Evolutionary conservation across 2,888 invertebrate species (phyloP).

Genomic region (Pheosia gnoma): DNA sequence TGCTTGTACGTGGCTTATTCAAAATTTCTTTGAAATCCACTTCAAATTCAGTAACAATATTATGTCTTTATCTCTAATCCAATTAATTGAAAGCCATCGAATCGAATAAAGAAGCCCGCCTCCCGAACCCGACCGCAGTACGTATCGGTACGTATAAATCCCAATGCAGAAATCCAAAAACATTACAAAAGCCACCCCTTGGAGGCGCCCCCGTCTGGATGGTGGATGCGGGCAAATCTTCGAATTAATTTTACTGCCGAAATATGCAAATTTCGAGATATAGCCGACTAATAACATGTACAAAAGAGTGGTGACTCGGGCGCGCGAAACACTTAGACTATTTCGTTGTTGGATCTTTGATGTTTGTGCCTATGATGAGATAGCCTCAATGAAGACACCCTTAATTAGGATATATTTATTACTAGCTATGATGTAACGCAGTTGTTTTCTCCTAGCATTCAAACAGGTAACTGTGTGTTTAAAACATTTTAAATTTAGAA

Average conservation of each 20-base stretch:
- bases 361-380: conserved; percentile 33
- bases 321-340: conserved; percentile 62
- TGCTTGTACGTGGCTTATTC: background rate
- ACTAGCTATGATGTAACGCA: too few species aligned
- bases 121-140: conserved; percentile 49
- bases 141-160: conserved; percentile 65
- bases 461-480: too few species aligned
- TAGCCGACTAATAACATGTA: conserved; percentile 84
- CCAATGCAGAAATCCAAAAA: conserved; percentile 79
- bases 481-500: too few species aligned
- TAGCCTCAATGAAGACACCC: conserved; percentile 21
- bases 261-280: conserved; percentile 84
- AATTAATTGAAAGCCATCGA: conserved; percentile 52
- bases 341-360: conserved; percentile 10
- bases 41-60: conserved; percentile 32
- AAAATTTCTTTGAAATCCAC: conserved; percentile 3
- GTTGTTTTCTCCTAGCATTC: too few species aligned
- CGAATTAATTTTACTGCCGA: conserved; percentile 85
- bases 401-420: too few species aligned
- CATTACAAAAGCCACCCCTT: conserved; percentile 58
- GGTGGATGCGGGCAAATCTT: conserved; percentile 83
- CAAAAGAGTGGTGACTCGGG: conserved; percentile 82
- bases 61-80: conserved; percentile 21
- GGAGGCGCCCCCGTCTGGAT: conserved; percentile 60
- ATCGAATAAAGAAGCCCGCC: conserved; percentile 31